These are phyloP conservation scores for Hydrocynus forskahlii DNA, from an alignment of 2,797 vertebrate species.

Conservation along the genomic window DNA sequence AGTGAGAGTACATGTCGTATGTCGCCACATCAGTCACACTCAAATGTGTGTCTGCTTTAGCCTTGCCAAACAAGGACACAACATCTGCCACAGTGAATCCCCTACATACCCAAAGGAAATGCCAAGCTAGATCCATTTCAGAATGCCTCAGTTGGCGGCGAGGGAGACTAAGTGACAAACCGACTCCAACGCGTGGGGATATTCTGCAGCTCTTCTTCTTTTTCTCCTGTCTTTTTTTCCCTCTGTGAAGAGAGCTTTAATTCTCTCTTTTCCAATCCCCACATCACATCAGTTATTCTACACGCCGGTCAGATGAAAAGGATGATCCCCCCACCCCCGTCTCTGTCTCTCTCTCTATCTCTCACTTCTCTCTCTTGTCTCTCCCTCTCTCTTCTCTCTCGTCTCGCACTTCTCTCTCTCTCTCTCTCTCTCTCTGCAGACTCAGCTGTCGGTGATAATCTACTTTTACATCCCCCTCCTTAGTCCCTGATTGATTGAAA, in stretches of 20 bases:
- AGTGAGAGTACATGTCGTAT: conserved; percentile 49
- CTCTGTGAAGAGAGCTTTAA: conserved; percentile 63
- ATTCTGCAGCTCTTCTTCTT: conserved; percentile 47
- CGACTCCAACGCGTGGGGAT: conserved; percentile 55
- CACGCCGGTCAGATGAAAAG: conserved; percentile 66
- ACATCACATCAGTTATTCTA: conserved; percentile 71
- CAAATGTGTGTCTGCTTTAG: conserved; percentile 40
- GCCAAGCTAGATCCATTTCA: conserved; percentile 64
- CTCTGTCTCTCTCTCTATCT: conserved; percentile 39
- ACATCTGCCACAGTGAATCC: conserved; percentile 48
- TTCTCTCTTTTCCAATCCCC: conserved; percentile 63
- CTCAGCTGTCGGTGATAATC: conserved; percentile 74
- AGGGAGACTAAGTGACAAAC: conserved; percentile 62
- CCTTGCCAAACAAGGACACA: conserved; percentile 33
- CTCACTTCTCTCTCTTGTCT: conserved; percentile 46
- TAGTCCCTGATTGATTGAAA: conserved; percentile 73
- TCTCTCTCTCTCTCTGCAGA: conserved; percentile 58
- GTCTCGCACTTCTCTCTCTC: conserved; percentile 55
- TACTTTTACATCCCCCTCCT: conserved; percentile 76
- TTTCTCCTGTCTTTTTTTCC: conserved; percentile 9
- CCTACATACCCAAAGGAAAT: conserved; percentile 61
- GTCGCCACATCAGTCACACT: conserved; percentile 63
- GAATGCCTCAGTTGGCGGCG: conserved; percentile 47
- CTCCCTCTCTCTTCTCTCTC: no score
- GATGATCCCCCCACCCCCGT: conserved; percentile 57